Evolutionary conservation across 2,888 invertebrate genomes (phyloP), one percentile per base, ranked within the genome.

Genomic region (Pomacea canaliculata): DNA sequence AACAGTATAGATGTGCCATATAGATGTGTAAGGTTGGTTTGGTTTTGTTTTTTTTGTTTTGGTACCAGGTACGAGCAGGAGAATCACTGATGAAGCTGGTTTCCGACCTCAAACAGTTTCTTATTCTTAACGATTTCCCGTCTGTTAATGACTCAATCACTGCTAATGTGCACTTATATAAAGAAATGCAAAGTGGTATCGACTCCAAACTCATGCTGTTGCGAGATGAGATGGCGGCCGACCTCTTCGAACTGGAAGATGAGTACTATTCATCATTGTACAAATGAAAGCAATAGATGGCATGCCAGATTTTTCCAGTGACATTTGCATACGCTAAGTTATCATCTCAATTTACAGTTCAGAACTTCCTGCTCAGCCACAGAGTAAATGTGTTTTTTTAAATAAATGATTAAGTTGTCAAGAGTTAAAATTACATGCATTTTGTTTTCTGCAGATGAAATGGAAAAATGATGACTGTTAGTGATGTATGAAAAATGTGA

Each of bases 21-120:
- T 56, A 13, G 13, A 8, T 37, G 5, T 5, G 37, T 37, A 37
- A 37, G 37, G 37, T 37, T 37, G 37, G 37, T 37, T 5, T 23
- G 23, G 0, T 23, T 23, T 23, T 23, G 23, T 23, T 16, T 63
- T 19, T 12, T 12, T 63, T 12, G 10, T 19, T 23, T 63, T 51
- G 9, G 19, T 83, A 85, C 16, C 92, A 91, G 93, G 97, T 98
- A 0, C 93, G 98, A 86, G 98, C 99, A 78, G 97, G 97, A 0
- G 98, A 99, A 92, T 97, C 98, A 0, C 91, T 99, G 48, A 96
- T 98, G 95, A 98, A 98, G 91, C 92, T 99, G 51, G 97, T 98
- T 0, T 97, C 98, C 0, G 98, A 99, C 90, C 96, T 99, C 80
- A 99, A 99, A 89, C 98, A 99, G 89, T 99, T 98, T 91, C 92